Evolutionary conservation across 2,113 vertebrate species (phyloP).

Genomic region (Telmatochromis sp.): DNA sequence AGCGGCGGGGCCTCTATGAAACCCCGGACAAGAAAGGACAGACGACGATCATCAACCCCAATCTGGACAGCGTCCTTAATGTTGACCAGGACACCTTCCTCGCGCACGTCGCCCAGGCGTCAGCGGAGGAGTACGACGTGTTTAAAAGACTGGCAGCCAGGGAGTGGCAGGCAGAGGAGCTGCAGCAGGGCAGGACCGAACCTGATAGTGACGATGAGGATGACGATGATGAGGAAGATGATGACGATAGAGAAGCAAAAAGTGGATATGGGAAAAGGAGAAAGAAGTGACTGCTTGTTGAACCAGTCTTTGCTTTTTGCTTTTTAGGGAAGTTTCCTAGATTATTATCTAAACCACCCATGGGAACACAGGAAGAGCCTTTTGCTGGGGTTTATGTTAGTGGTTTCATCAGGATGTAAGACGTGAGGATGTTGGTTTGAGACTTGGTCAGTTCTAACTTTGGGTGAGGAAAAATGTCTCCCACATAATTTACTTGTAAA

Average conservation of each 20-base stretch:
- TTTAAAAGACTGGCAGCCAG: slow-evolving; percentile 81
- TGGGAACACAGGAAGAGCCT: background rate
- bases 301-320: background rate
- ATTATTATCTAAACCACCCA: background rate
- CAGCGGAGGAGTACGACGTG: slow-evolving; percentile 78
- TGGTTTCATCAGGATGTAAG: background rate
- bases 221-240: background rate
- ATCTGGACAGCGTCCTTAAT: slow-evolving; percentile 72
- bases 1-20: slow-evolving; percentile 84
- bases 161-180: slow-evolving; percentile 70
- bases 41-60: slow-evolving; percentile 76
- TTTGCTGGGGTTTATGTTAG: background rate
- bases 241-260: slow-evolving; percentile 12
- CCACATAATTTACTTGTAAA: background rate
- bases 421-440: background rate
- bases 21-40: slow-evolving; percentile 88
- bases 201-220: background rate
- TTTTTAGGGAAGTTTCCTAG: background rate
- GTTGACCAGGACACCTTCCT: slow-evolving; percentile 73
- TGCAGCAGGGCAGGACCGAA: slow-evolving; percentile 3
- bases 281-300: slow-evolving; percentile 20
- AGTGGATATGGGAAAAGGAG: slow-evolving; percentile 45
- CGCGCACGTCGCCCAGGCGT: slow-evolving; percentile 64
- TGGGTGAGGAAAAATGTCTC: background rate
- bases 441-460: background rate